These are phyloP conservation scores for Chondrosia reniformis DNA, from an alignment of 37 sponge, comb jelly and placozoan species.

Conservation along the genomic window DNA sequence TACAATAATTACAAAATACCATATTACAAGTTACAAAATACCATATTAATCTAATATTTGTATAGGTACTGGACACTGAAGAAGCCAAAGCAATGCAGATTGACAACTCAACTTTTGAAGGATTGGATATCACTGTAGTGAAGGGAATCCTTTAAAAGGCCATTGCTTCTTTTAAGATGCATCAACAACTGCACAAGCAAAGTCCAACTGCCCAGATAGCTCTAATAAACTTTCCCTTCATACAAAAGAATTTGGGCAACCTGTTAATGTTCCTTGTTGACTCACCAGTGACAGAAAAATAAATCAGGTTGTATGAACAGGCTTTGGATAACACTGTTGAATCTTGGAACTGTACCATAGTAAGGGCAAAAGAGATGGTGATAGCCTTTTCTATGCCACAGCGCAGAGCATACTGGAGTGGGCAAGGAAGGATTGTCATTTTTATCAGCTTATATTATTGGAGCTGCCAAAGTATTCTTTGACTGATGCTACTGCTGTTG, in stretches of 20 bases:
- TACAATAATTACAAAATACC: too few species aligned
- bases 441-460: too few species aligned
- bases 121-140: not conserved
- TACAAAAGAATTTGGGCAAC: not conserved
- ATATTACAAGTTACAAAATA: too few species aligned
- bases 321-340: not conserved
- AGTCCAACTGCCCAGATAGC: not conserved
- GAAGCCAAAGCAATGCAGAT: too few species aligned
- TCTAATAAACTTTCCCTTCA: not conserved
- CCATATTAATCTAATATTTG: too few species aligned
- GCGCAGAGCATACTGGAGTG: too few species aligned
- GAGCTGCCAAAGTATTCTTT: too few species aligned
- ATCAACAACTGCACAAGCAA: not conserved
- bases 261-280: not conserved
- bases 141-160: not conserved
- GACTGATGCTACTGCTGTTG: too few species aligned
- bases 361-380: conserved; percentile 25
- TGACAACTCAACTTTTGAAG: too few species aligned
- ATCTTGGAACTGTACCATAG: conserved; percentile 8
- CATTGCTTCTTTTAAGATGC: not conserved
- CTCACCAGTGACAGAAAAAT: not conserved
- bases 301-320: not conserved
- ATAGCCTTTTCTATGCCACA: too few species aligned
- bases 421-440: too few species aligned
- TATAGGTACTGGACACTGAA: too few species aligned